Conservation (phyloP, 2,888 invertebrate species). For the Scaptomyza flava region DNA sequence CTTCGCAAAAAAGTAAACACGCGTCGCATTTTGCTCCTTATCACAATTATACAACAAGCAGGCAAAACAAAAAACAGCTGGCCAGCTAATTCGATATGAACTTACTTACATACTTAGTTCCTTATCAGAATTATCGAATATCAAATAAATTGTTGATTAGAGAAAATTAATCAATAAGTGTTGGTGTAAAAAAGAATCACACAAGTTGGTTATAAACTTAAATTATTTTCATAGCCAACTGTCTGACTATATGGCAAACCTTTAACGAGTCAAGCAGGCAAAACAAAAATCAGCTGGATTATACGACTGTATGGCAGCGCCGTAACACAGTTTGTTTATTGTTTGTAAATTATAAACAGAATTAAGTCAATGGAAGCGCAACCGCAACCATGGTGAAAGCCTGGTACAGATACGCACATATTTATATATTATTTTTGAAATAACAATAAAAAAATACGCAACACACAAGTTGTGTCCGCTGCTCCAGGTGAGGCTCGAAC, state of each 20-base stretch:
- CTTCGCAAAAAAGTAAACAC: slow-evolving; percentile 16
- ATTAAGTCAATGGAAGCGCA: not conserved
- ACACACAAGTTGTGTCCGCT: slow-evolving; percentile 75
- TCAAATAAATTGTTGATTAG: too few species aligned
- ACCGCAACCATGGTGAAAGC: not conserved
- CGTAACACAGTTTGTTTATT: not conserved
- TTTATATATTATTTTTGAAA: not conserved
- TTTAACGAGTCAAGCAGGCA: not conserved
- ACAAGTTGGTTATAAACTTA: too few species aligned
- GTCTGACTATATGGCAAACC: too few species aligned
- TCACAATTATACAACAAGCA: slow-evolving; percentile 61
- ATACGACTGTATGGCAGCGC: slow-evolving; percentile 42
- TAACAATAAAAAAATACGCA: slow-evolving; percentile 22
- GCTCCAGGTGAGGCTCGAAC: slow-evolving; percentile 99
- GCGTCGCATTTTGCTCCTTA: slow-evolving; percentile 46
- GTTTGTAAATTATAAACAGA: not conserved
- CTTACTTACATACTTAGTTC: too few species aligned
- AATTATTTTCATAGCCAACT: too few species aligned
- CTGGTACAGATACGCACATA: not conserved
- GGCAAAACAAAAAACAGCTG: slow-evolving; percentile 54
- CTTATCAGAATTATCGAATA: too few species aligned
- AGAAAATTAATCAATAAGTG: too few species aligned
- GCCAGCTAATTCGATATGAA: not conserved
- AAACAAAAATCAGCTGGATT: slow-evolving; percentile 36
- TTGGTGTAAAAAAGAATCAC: too few species aligned